These are phyloP conservation scores for Cochlearius cochlearius DNA, from an alignment of 2,113 vertebrate species.

Conservation along the genomic window DNA sequence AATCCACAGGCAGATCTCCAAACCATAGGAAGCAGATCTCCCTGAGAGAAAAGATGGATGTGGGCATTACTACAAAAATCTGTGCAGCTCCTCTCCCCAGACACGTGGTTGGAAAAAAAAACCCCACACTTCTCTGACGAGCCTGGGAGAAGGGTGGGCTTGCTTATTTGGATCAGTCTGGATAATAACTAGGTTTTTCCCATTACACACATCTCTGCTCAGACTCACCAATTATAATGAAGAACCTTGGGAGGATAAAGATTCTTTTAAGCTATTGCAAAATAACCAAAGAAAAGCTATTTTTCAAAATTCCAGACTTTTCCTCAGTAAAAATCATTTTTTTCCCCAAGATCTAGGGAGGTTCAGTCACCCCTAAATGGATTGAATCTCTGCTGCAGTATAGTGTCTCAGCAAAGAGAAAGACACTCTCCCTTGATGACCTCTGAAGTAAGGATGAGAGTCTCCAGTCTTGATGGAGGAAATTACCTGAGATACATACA, in stretches of 20 bases:
- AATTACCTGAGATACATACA: neutral
- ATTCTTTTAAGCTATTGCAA: neutral
- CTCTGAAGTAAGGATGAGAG: neutral
- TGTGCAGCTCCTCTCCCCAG: neutral
- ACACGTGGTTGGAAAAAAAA: neutral
- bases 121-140: neutral
- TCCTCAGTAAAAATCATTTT: neutral
- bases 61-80: neutral
- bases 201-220: neutral
- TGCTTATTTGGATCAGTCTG: neutral
- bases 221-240: neutral
- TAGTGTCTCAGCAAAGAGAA: neutral
- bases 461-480: neutral
- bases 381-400: neutral
- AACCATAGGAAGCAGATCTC: neutral
- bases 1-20: neutral
- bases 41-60: neutral
- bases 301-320: neutral
- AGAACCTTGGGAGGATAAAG: neutral
- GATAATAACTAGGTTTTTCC: neutral
- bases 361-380: neutral
- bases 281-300: neutral
- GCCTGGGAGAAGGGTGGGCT: neutral
- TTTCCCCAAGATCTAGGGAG: neutral
- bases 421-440: neutral